These are phyloP conservation scores for Bovichtus diacanthus DNA, from an alignment of 2,797 vertebrate species.

Conservation along the genomic window DNA sequence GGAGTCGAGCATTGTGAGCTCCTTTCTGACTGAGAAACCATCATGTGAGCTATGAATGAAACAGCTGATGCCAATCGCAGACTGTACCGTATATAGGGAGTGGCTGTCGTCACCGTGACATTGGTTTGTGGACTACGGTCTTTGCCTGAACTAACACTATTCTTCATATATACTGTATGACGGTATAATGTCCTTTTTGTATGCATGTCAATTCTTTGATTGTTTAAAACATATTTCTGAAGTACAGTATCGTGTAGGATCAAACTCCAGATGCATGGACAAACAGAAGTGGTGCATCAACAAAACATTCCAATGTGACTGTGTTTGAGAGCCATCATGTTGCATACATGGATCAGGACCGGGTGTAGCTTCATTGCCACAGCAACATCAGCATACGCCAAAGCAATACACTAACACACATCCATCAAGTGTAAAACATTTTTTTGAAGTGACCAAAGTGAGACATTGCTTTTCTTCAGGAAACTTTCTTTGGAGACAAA, in stretches of 20 bases:
- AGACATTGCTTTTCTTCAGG: conserved; percentile 6
- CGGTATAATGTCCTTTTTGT: not conserved
- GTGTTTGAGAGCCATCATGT: not conserved
- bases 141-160: not conserved
- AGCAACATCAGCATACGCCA: conserved; percentile 4
- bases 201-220: not conserved
- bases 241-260: too few relatives aligned
- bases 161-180: not conserved
- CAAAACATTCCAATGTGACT: conserved; percentile 2
- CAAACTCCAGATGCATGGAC: not conserved
- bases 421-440: conserved; percentile 12
- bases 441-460: conserved; percentile 14
- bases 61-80: not conserved
- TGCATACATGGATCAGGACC: not conserved
- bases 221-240: too few relatives aligned
- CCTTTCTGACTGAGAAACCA: not conserved
- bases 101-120: too few relatives aligned
- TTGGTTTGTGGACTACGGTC: too few relatives aligned
- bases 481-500: conserved; percentile 7
- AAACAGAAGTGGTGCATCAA: not conserved
- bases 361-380: not conserved
- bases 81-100: too few relatives aligned
- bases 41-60: not conserved
- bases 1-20: not conserved
- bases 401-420: conserved; percentile 2